These are phyloP conservation scores for Pygathrix nemaeus DNA, from an alignment of 2,113 vertebrate genomes.

Conservation along the genomic window DNA sequence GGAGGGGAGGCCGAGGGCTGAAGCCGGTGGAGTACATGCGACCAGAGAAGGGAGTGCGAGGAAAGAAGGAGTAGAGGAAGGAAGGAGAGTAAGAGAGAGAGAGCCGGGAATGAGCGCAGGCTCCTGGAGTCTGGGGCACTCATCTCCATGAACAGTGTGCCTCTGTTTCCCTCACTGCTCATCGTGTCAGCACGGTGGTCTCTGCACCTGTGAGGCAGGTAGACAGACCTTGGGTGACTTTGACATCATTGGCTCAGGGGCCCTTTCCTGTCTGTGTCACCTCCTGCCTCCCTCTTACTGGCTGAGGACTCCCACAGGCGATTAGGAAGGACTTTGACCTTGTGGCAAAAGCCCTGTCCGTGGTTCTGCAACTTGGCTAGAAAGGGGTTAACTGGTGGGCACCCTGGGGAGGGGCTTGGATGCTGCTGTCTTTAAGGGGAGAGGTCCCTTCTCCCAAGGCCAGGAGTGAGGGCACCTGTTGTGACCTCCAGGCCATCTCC, in stretches of 20 bases:
- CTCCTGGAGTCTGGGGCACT: background rate
- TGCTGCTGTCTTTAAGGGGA: no score
- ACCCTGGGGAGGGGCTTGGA: background rate
- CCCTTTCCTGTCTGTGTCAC: background rate
- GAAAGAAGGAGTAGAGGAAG: background rate
- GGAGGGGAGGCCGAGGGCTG: background rate
- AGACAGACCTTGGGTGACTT: background rate
- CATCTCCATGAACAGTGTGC: background rate
- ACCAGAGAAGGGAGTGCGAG: background rate
- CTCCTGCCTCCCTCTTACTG: background rate
- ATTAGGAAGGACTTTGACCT: slow-evolving; percentile 33
- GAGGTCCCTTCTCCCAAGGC: background rate
- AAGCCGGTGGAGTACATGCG: background rate
- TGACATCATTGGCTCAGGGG: background rate
- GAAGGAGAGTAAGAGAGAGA: background rate
- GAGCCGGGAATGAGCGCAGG: rapidly evolving
- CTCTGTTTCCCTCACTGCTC: background rate
- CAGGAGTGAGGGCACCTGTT: background rate
- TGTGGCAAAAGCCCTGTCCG: background rate
- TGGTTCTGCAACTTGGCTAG: background rate
- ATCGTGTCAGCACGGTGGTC: background rate
- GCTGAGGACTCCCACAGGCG: background rate
- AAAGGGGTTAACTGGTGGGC: background rate
- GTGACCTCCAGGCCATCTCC: background rate
- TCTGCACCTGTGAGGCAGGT: background rate